Evolutionary conservation across 53 echinoderm and acorn worm genomes (phyloP), one percentile per base, ranked within the genome.

Genomic region (Actinopyga echinites): DNA sequence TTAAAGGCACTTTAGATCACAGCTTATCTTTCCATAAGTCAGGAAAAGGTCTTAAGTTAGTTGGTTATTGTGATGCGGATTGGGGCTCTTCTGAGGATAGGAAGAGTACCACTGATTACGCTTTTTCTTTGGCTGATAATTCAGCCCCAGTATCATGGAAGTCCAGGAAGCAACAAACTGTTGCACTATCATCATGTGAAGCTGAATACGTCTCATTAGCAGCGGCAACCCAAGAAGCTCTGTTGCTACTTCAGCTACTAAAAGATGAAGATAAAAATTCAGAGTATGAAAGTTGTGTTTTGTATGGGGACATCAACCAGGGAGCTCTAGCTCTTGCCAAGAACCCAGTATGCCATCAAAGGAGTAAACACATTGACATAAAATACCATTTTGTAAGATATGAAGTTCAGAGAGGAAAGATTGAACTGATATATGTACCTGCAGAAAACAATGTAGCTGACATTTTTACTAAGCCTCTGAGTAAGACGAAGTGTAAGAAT

Each of bases 361-460:
- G 59, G 22, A 80, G 60, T 17, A 80, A 80, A 30, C 81, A 80
- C 59, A 80, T 80, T 59, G 63, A 80, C 33, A 80, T 80, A 57
- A 80, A 62, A 35, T 71, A 71, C 71, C 37, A 37, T 7, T 37
- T 37, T 37, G 7, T 80, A 15, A 80, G 81, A 80, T 58, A 31
- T 13, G 12, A 80, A 60, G 40, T 80, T 15, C 59, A 80, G 15
- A 49, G 31, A 49, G 53, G 31, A 30, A 45, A 30, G 31, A 78
- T 30, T 52, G 7, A 64, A 64, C 25, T 64, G 7, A 7, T 37
- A 7, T 37, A 37, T 37, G 37, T 37, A 7, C 37, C 37, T 37
- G 7, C 37, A 37, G 37, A 37, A 37, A 3, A 37, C 37, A 37
- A 37, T 37, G 37, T 37, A 37, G 37, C 37, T 37, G 37, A 37